Percentiles rank a stretch among this genome's conserved stretches.
Evolutionary conservation across 2,113 vertebrate species (phyloP).

Genomic region (Deroptyus accipitrinus): DNA sequence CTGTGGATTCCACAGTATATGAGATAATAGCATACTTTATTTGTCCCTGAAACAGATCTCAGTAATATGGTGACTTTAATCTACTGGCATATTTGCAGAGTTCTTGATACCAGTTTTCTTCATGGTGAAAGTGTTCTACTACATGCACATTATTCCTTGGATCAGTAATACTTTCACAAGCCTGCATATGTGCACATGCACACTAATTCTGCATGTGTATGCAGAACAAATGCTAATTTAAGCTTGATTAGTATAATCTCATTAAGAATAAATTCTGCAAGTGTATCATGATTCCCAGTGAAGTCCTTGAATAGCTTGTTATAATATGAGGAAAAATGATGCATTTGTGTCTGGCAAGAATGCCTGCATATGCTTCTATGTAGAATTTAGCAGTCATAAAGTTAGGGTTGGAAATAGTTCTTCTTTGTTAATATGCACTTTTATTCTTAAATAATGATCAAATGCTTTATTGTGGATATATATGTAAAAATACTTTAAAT

Average conservation of each 20-base stretch:
- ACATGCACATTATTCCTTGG: neutral
- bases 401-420: neutral
- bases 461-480: neutral
- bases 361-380: neutral
- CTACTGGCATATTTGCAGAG: constrained; percentile 15
- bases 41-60: constrained; percentile 53
- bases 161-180: neutral
- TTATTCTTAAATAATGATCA: constrained; percentile 15
- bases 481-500: constrained; percentile 2
- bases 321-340: neutral
- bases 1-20: constrained; percentile 55
- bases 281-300: neutral
- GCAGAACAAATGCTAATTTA: constrained; percentile 15
- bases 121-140: neutral
- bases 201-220: neutral
- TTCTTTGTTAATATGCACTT: neutral
- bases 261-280: constrained; percentile 37
- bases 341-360: neutral
- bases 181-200: neutral
- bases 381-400: neutral
- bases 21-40: constrained; percentile 56
- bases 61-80: constrained; percentile 10
- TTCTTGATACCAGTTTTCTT: neutral
- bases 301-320: constrained; percentile 19
- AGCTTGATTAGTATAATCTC: constrained; percentile 22